Percentiles rank a stretch among this genome's conserved stretches.
phyloP scores from a whole-genome alignment of 2,888 invertebrate species.

The Micoletzkya japonica region DNA sequence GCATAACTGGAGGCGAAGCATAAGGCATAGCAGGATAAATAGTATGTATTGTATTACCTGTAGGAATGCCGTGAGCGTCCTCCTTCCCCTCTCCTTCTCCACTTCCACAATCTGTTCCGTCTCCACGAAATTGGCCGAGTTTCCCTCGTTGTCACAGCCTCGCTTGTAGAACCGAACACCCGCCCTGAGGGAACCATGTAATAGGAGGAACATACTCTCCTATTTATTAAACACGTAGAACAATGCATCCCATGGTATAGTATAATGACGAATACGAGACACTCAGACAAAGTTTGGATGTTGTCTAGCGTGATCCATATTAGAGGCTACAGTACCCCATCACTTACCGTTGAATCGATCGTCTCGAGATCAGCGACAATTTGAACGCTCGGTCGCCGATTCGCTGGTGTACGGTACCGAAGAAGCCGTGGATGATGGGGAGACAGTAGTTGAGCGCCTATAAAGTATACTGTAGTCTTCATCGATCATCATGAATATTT shows the following conservation, averaged over 20 bases:
- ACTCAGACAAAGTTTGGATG: neutral
- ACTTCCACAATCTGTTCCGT: conserved; percentile 78
- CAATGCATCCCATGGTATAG: neutral
- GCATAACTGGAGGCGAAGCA: too few species aligned
- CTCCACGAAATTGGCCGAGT: conserved; percentile 96
- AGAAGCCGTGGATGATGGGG: conserved; percentile 86
- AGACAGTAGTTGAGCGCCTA: conserved; percentile 72
- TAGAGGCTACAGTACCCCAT: neutral
- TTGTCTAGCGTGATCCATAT: neutral
- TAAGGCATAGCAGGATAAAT: too few species aligned
- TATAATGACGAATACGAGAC: neutral
- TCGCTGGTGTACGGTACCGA: conserved; percentile 71
- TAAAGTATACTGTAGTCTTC: conserved; percentile 1
- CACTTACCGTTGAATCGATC: conserved; percentile 75
- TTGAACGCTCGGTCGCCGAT: conserved; percentile 82
- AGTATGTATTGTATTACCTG: conserved; percentile 18
- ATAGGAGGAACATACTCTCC: neutral
- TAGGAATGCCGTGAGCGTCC: conserved; percentile 27
- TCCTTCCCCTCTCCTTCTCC: conserved; percentile 33
- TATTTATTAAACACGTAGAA: neutral
- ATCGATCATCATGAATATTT: neutral
- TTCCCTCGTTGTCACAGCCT: conserved; percentile 83
- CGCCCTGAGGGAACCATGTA: conserved; percentile 38
- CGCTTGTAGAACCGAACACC: conserved; percentile 68
- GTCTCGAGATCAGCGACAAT: conserved; percentile 85